Conservation (phyloP, 2,113 vertebrate species). For the Tetraodon nigroviridis region DNA sequence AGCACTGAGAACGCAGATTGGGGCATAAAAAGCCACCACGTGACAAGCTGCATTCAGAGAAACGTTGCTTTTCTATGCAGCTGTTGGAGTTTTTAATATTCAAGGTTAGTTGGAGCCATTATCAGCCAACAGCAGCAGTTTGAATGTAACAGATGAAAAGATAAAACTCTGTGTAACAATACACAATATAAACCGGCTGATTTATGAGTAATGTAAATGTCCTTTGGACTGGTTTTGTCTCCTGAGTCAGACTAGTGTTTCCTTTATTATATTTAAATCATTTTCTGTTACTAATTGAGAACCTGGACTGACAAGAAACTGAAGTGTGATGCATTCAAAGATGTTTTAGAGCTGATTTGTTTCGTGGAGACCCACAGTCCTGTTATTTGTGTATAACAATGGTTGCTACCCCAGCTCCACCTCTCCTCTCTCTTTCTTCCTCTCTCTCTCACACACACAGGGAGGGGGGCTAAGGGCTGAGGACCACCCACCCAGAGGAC, state of each 20-base stretch:
- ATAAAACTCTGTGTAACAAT: background rate
- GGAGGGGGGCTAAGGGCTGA: slow-evolving; percentile 14
- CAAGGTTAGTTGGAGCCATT: background rate
- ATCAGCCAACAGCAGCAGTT: background rate
- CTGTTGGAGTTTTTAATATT: no score
- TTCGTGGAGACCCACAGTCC: slow-evolving; percentile 48
- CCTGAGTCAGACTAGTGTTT: no score
- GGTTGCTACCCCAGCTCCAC: slow-evolving; percentile 4
- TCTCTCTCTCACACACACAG: background rate
- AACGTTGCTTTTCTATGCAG: no score
- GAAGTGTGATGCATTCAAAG: slow-evolving; percentile 16
- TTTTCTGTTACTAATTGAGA: background rate
- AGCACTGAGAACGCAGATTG: no score
- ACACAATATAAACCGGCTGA: no score
- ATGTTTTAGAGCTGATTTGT: slow-evolving; percentile 55
- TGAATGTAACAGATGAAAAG: background rate
- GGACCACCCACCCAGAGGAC: slow-evolving; percentile 61
- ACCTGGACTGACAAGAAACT: background rate
- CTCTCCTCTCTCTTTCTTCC: background rate
- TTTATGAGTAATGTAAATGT: no score
- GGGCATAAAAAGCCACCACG: no score
- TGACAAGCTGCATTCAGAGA: background rate
- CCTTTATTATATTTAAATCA: background rate
- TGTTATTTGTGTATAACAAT: slow-evolving; percentile 49
- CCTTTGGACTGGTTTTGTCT: no score